phyloP scores from a whole-genome alignment of 2,797 vertebrate genomes.

The Lagocephalus sceleratus region DNA sequence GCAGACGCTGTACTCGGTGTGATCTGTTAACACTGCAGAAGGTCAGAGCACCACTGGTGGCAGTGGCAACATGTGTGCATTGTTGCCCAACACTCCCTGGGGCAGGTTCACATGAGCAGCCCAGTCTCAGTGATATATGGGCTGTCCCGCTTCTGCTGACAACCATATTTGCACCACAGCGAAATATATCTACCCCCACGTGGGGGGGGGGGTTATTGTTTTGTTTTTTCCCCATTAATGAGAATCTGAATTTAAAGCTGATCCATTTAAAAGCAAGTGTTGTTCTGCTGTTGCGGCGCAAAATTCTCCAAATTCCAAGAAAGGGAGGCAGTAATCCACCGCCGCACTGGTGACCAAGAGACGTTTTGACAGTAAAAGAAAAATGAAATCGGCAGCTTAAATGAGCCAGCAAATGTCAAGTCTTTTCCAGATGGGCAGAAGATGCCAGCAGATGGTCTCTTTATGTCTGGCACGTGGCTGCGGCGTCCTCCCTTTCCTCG shows the following conservation, averaged over 20 bases:
- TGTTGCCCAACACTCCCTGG: constrained; percentile 40
- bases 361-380: constrained; percentile 26
- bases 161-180: constrained; percentile 27
- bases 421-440: constrained; percentile 41
- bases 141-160: constrained; percentile 40
- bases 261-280: constrained; percentile 5
- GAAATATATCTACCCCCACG: constrained; percentile 5
- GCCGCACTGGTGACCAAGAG: constrained; percentile 12
- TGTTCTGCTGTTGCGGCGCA: too few species aligned
- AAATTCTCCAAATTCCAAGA: too few species aligned
- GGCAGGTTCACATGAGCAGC: constrained; percentile 23
- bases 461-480: constrained; percentile 29
- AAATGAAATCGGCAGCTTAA: constrained; percentile 53
- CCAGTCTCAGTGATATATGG: constrained; percentile 48
- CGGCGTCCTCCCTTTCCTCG: constrained; percentile 24
- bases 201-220: too few species aligned
- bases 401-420: constrained; percentile 58
- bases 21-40: constrained; percentile 48
- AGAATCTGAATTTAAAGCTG: constrained; percentile 26
- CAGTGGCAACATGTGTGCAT: constrained; percentile 37
- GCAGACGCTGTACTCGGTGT: constrained; percentile 30
- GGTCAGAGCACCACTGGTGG: constrained; percentile 51
- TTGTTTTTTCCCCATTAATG: background rate
- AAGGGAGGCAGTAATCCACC: too few species aligned
- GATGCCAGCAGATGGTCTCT: constrained; percentile 57